Evolutionary conservation across 2,888 invertebrate species (phyloP).

Genomic region (Celastrina argiolus): DNA sequence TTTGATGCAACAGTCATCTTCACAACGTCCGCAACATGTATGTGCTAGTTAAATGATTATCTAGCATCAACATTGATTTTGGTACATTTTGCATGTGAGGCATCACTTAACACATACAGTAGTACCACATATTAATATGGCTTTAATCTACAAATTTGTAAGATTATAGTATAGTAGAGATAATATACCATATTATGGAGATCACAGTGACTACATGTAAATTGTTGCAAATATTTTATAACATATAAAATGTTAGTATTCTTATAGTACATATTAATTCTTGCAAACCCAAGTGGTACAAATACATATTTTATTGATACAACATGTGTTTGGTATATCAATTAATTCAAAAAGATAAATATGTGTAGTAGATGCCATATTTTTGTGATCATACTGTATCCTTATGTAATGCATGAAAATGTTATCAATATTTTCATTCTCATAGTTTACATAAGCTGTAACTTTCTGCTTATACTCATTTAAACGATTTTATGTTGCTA

Average conservation of each 20-base stretch:
- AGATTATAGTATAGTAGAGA: not conserved
- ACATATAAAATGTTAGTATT: not conserved
- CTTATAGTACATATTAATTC: not conserved
- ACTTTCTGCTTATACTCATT: not conserved
- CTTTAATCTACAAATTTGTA: not conserved
- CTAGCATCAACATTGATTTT: conserved; percentile 30
- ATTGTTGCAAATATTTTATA: not conserved
- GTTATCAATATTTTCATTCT: conserved; percentile 2
- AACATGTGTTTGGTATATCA: not conserved
- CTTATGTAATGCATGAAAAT: conserved; percentile 10
- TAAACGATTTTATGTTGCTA: not conserved
- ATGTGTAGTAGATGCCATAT: not conserved
- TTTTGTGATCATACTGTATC: conserved; percentile 19
- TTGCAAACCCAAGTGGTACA: not conserved
- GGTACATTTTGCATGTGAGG: conserved; percentile 31
- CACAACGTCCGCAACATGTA: conserved; percentile 76
- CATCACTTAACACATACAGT: conserved; percentile 19
- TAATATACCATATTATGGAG: not conserved
- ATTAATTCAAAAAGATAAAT: not conserved
- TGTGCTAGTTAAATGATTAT: conserved; percentile 43
- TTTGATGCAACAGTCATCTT: conserved; percentile 72
- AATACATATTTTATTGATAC: not conserved
- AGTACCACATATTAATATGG: conserved; percentile 19
- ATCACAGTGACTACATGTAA: not conserved
- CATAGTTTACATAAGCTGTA: not conserved